phyloP scores from a whole-genome alignment of 1,140 invertebrate genomes.

The Popillia japonica region DNA sequence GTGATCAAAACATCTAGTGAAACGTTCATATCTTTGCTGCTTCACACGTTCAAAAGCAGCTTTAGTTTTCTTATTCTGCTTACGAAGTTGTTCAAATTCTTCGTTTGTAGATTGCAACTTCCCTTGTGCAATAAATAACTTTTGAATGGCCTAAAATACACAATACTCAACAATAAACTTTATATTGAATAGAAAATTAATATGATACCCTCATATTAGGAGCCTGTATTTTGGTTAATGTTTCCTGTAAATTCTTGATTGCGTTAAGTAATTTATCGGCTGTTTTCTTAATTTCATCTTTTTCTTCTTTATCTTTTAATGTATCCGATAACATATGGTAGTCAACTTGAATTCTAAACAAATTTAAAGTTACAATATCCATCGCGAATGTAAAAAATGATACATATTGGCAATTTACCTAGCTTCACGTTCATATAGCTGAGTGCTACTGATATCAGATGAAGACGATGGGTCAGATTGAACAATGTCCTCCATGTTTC shows the following conservation, averaged over 20 bases:
- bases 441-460: constrained; percentile 62
- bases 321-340: constrained; percentile 83
- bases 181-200: background rate
- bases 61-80: constrained; percentile 94
- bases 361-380: too few relatives aligned
- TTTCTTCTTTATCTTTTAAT: constrained; percentile 84
- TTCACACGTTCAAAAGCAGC: constrained; percentile 95
- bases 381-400: too few relatives aligned
- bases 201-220: constrained; percentile 92
- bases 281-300: constrained; percentile 88
- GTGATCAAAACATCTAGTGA: constrained; percentile 97
- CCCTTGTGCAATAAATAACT: constrained; percentile 92
- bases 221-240: constrained; percentile 94
- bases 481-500: constrained; percentile 93
- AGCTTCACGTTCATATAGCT: constrained; percentile 72
- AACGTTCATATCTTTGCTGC: constrained; percentile 91
- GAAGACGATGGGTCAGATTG: constrained; percentile 64
- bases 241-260: constrained; percentile 85
- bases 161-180: constrained; percentile 45
- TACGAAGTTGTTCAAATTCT: constrained; percentile 94
- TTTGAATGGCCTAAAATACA: constrained; percentile 81
- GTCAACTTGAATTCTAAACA: constrained; percentile 83
- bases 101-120: constrained; percentile 96
- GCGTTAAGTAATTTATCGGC: constrained; percentile 84
- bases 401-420: constrained; percentile 57